Conservation (phyloP, 1,140 invertebrate species). For the Eurytemora carolleeae region DNA sequence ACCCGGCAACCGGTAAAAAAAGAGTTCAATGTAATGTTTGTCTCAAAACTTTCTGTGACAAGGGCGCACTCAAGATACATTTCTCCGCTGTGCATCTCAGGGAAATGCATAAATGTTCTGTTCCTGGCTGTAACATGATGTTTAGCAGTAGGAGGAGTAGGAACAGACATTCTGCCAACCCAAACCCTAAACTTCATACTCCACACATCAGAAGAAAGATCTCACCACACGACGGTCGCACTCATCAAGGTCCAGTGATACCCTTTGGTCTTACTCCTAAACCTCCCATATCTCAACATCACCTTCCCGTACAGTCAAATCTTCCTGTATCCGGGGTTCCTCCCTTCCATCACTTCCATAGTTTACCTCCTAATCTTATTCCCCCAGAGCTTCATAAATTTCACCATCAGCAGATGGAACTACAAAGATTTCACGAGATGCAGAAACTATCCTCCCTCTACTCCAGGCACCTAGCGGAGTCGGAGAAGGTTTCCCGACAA, state of each 20-base stretch:
- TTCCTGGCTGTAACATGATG: slow-evolving; percentile 98
- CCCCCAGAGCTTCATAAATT: slow-evolving; percentile 11
- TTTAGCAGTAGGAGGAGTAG: slow-evolving; percentile 86
- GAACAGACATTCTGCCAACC: slow-evolving; percentile 91
- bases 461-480: neutral
- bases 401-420: slow-evolving; percentile 15
- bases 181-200: slow-evolving; percentile 93
- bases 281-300: slow-evolving; percentile 43
- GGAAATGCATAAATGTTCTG: slow-evolving; percentile 98
- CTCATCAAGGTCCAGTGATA: slow-evolving; percentile 57
- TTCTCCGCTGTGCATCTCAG: slow-evolving; percentile 94
- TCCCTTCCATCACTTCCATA: slow-evolving; percentile 35
- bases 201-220: slow-evolving; percentile 77
- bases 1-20: slow-evolving; percentile 40
- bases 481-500: no score
- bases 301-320: neutral
- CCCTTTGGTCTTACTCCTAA: slow-evolving; percentile 45
- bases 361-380: slow-evolving; percentile 28
- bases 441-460: slow-evolving; percentile 7
- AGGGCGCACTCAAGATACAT: slow-evolving; percentile 96
- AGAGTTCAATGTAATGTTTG: slow-evolving; percentile 95
- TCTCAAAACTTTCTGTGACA: slow-evolving; percentile 98
- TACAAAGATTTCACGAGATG: slow-evolving; percentile 13
- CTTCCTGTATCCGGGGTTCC: neutral
- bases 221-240: slow-evolving; percentile 73